Conservation (phyloP, 1,140 invertebrate species). For the Xylocopa sonorina region DNA sequence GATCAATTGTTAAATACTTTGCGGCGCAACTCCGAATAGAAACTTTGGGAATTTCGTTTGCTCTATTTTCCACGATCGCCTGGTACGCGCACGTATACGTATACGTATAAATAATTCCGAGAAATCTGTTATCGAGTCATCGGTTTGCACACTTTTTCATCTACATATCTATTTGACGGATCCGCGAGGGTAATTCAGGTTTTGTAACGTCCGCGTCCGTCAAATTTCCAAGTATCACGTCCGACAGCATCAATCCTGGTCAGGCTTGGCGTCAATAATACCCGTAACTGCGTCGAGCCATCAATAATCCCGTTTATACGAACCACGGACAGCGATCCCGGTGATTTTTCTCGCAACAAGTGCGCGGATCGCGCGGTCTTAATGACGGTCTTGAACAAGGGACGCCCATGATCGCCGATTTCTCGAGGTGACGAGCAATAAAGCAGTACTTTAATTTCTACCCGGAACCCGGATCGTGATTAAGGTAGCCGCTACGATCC, state of each 20-base stretch:
- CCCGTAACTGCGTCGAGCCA: background rate
- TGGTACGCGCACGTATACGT: too few relatives aligned
- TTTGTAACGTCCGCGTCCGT: background rate
- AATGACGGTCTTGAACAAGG: constrained; percentile 25
- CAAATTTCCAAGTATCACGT: background rate
- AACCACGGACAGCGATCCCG: background rate
- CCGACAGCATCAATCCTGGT: background rate
- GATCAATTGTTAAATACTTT: too few relatives aligned
- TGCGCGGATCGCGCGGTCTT: background rate
- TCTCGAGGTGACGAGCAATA: constrained; percentile 24
- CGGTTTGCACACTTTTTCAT: too few relatives aligned
- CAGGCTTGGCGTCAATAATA: background rate
- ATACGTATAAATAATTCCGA: too few relatives aligned
- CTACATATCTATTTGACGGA: background rate
- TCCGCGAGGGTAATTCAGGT: background rate
- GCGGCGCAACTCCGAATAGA: too few relatives aligned
- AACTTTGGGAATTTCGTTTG: too few relatives aligned
- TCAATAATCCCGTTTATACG: background rate
- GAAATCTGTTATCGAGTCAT: too few relatives aligned
- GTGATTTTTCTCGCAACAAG: background rate
- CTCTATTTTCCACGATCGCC: too few relatives aligned
- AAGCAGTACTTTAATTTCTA: background rate
- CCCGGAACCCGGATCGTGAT: too few relatives aligned
- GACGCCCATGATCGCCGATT: constrained; percentile 39
- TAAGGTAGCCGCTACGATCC: too few relatives aligned